Evolutionary conservation across 2,888 invertebrate species (phyloP).

Genomic region (Polyommatus iphigenia): DNA sequence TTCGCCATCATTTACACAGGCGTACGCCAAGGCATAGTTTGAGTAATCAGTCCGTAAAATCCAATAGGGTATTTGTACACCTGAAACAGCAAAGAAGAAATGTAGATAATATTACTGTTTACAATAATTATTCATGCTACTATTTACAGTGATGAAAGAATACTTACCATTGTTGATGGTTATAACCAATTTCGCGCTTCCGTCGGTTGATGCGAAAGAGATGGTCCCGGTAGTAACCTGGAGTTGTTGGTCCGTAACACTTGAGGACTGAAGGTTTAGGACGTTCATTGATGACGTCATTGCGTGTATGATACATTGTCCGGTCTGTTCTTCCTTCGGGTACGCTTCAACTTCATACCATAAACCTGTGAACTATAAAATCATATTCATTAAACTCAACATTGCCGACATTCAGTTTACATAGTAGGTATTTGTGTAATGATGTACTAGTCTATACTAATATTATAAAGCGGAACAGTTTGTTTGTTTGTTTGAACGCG

Average conservation of each 20-base stretch:
- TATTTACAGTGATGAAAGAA: not conserved
- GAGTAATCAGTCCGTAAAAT: slow-evolving; percentile 51
- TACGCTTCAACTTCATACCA: slow-evolving; percentile 48
- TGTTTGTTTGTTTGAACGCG: too few relatives aligned
- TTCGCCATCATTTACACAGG: slow-evolving; percentile 47
- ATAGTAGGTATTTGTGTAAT: too few relatives aligned
- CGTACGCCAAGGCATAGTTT: slow-evolving; percentile 52
- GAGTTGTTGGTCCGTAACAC: slow-evolving; percentile 52
- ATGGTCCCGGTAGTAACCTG: slow-evolving; percentile 46
- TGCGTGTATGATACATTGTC: slow-evolving; percentile 57
- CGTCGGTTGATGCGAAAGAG: slow-evolving; percentile 44
- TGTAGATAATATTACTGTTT: too few relatives aligned
- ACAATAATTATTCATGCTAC: too few relatives aligned
- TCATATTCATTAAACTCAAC: not conserved
- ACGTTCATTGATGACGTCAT: slow-evolving; percentile 45
- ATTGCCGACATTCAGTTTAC: too few relatives aligned
- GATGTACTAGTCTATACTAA: too few relatives aligned
- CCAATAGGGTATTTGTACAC: slow-evolving; percentile 50
- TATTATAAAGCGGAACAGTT: too few relatives aligned
- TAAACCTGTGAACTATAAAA: slow-evolving; percentile 41
- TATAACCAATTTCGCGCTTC: slow-evolving; percentile 52
- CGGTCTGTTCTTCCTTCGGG: slow-evolving; percentile 50
- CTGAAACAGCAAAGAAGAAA: slow-evolving; percentile 39
- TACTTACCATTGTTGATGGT: slow-evolving; percentile 45
- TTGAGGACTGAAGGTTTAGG: slow-evolving; percentile 50